Conservation (phyloP, 2,797 vertebrate species). For the Pelobates cultripes region DNA sequence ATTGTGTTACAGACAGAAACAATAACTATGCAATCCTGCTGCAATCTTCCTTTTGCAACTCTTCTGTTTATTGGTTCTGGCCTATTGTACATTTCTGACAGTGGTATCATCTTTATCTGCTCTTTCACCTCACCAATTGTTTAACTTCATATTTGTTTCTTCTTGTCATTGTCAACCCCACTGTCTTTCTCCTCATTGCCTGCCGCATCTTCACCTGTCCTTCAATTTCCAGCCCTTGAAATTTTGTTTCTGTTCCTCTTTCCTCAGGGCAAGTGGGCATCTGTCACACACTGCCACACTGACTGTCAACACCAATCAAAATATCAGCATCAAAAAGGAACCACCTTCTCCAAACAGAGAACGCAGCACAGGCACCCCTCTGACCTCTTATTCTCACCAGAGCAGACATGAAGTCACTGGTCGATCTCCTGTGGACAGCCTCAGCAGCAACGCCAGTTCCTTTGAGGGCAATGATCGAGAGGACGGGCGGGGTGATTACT, state of each 20-base stretch:
- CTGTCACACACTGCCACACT: slow-evolving; percentile 84
- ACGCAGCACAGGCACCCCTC: slow-evolving; percentile 80
- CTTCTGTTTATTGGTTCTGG: neutral
- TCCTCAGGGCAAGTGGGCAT: slow-evolving; percentile 83
- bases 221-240: neutral
- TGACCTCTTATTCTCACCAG: slow-evolving; percentile 79
- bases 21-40: neutral
- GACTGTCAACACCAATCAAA: slow-evolving; percentile 91
- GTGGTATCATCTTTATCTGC: neutral
- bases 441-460: slow-evolving; percentile 93
- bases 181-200: slow-evolving; percentile 18
- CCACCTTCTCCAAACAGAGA: slow-evolving; percentile 92
- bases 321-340: slow-evolving; percentile 95
- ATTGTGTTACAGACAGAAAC: neutral
- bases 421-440: slow-evolving; percentile 88
- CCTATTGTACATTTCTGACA: slow-evolving; percentile 11
- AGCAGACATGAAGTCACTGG: slow-evolving; percentile 75
- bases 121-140: neutral
- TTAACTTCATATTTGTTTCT: slow-evolving; percentile 23
- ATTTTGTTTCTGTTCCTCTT: neutral
- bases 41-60: too few species aligned
- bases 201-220: neutral
- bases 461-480: slow-evolving; percentile 92
- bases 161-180: slow-evolving; percentile 11
- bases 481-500: slow-evolving; percentile 81